Base-by-base conservation (phyloP, 2,888 invertebrate genomes). In the Scaptomyza reducta region DNA sequence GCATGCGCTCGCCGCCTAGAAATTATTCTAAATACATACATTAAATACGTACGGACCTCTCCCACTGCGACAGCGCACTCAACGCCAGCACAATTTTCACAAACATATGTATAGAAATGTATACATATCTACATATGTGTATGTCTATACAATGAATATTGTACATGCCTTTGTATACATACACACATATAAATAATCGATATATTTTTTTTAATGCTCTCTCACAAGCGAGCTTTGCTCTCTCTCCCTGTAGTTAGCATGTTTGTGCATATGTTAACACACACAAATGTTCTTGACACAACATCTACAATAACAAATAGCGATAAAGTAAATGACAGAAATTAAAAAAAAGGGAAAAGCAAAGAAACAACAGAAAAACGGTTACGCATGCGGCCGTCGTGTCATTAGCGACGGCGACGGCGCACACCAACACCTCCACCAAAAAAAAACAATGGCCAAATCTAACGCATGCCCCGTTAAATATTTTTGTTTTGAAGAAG, bases 61-160 rank as follows among this genome's bases (percentile, higher is more conserved):
- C 79, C 86, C 74, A 87, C 82, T 77, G 86, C 77, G 86, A 74
- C 84, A 86, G 84, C 84, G 86, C 79, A 44, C 73, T 77, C 63
- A 64, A 22, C 50, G 14, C 22, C 27, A 55, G 25, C 38, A 58
- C 44, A 41, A 47, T 33, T n/a, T 31, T 44, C n/a, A 54, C 55
- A 50, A 60, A 62, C 65, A 47, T 56, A 38, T 14, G 14, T n/a
- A 44, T 0, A 22, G 22, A 22, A 22, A 22, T 16, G 7, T 25
- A 42, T 35, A 57, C 6, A 7, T 27, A 27, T 27, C 13, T 14
- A n/a, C n/a, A 44, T 25, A 18, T 2, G 0, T 40, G 0, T 40
- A 42, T 27, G 27, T 27, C 6, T 14, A 45, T 41, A 42, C 11
- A 10, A 35, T 35, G 35, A 35, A 35, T 11, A 16, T 27, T 10